Base-by-base conservation (phyloP, 1,140 invertebrate genomes). In the Chlorops oryzae region DNA sequence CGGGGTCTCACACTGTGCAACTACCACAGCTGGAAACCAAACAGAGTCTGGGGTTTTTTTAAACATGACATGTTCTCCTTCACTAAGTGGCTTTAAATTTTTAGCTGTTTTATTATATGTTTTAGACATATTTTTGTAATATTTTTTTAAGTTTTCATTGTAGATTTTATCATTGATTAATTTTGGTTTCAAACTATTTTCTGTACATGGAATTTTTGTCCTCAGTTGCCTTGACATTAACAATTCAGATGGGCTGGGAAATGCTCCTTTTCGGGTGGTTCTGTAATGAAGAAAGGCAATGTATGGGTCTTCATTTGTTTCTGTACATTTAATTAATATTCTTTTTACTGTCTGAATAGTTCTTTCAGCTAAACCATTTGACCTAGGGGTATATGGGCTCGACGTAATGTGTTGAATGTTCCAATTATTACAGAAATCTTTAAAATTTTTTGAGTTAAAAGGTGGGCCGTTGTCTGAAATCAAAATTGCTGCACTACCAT, bases 401-500 rank as follows among this genome's bases (percentile, higher is more conserved):
- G n/a, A n/a, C n/a, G n/a, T n/a, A n/a, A n/a, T n/a, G n/a, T n/a
- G n/a, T n/a, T n/a, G n/a, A n/a, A n/a, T n/a, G n/a, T n/a, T n/a
- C n/a, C n/a, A n/a, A n/a, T n/a, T n/a, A n/a, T n/a, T n/a, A n/a
- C n/a, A n/a, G n/a, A n/a, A n/a, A n/a, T n/a, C 6, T 17, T 32
- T 18, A 37, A 47, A 32, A 21, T 10, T 42, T 51, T 37, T 39
- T 7, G 41, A 51, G 24, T 51, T 51, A 37, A 27, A 51, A 20
- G 50, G 41, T 23, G 41, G 21, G 1, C 50, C 50, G 34, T 51
- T 51, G 27, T 51, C 42, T 17, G 50, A 37, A 37, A 51, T 27
- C 12, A 51, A 24, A 39, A 51, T 51, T 15, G 23, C n/a, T n/a
- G n/a, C n/a, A n/a, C 44, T 44, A 13, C 34, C 49, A 39, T 51